Evolutionary conservation across 2,888 invertebrate species (phyloP).

Genomic region (Troides aeacus): DNA sequence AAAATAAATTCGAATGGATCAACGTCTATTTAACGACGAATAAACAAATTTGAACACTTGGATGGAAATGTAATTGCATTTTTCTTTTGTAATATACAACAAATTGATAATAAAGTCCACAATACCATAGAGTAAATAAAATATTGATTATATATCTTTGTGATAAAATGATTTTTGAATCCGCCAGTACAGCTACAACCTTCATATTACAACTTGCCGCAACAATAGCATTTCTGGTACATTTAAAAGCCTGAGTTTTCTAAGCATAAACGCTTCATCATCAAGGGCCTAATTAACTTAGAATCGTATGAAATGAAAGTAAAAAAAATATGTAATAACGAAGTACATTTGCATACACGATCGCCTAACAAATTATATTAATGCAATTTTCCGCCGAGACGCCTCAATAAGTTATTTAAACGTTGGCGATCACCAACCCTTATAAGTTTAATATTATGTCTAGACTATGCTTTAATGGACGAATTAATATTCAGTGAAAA

Average conservation of each 20-base stretch:
- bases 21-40: slow-evolving; percentile 11
- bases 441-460: slow-evolving; percentile 25
- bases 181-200: too few relatives aligned
- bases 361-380: slow-evolving; percentile 3
- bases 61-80: slow-evolving; percentile 3
- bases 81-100: neutral
- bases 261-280: too few relatives aligned
- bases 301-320: too few relatives aligned
- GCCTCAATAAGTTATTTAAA: slow-evolving; percentile 15
- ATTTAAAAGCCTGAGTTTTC: too few relatives aligned
- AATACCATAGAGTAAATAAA: too few relatives aligned
- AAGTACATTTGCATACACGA: neutral
- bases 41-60: slow-evolving; percentile 3
- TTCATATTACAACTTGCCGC: too few relatives aligned
- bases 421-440: slow-evolving; percentile 15
- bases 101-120: neutral
- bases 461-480: slow-evolving; percentile 24
- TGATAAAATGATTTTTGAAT: too few relatives aligned
- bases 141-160: too few relatives aligned
- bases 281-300: too few relatives aligned
- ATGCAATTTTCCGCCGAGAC: slow-evolving; percentile 6
- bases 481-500: slow-evolving; percentile 24
- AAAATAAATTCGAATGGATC: slow-evolving; percentile 18
- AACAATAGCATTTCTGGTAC: too few relatives aligned
- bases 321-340: too few relatives aligned